These are phyloP conservation scores for Gallinago media DNA, from an alignment of 2,113 vertebrate genomes.

Conservation along the genomic window DNA sequence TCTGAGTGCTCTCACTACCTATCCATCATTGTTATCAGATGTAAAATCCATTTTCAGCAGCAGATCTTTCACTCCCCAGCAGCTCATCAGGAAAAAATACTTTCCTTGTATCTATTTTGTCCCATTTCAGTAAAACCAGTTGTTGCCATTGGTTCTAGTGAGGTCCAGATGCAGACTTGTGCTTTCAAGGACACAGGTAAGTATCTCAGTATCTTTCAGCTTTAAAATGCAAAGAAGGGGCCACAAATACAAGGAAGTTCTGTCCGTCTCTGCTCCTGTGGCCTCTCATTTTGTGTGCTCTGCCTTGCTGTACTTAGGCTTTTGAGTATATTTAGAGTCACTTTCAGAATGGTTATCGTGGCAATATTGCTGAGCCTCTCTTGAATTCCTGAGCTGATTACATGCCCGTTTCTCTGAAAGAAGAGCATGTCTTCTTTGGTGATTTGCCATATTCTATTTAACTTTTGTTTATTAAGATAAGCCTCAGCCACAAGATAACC, in stretches of 20 bases:
- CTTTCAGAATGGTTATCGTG: not conserved
- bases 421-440: not conserved
- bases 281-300: not conserved
- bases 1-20: not conserved
- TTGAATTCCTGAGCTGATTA: not conserved
- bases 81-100: not conserved
- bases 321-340: not conserved
- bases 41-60: not conserved
- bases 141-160: not conserved
- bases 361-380: not conserved
- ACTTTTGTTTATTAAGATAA: not conserved
- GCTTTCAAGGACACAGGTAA: not conserved
- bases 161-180: not conserved
- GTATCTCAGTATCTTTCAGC: not conserved
- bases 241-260: not conserved
- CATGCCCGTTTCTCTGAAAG: not conserved
- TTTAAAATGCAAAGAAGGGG: not conserved
- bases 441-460: not conserved
- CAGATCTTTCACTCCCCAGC: not conserved
- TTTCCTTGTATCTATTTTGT: not conserved
- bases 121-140: not conserved
- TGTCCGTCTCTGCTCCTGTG: not conserved
- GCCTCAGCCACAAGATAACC: not conserved
- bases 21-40: not conserved
- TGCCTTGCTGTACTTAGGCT: fast-evolving